Percentiles rank a stretch among this genome's conserved stretches.
phyloP scores from a whole-genome alignment of 2,797 vertebrate genomes.

The Aselliscus stoliczkanus region DNA sequence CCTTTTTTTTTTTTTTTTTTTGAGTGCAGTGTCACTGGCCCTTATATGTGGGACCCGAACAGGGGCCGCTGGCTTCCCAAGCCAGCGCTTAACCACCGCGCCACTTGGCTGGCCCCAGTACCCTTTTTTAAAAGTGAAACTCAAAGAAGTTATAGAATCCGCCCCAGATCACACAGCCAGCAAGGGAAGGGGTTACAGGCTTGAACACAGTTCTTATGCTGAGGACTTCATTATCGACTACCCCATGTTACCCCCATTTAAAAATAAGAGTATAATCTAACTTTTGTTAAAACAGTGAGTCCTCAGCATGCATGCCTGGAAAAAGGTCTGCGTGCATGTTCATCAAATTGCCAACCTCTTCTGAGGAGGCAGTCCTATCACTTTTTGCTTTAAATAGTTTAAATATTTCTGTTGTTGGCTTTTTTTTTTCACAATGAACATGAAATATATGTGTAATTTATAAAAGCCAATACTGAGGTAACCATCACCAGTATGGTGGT shows the following conservation, averaged over 20 bases:
- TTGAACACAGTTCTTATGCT: background rate
- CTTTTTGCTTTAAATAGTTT: background rate
- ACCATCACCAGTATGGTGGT: background rate
- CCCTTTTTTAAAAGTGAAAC: background rate
- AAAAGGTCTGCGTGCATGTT: background rate
- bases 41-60: no score
- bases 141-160: background rate
- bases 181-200: background rate
- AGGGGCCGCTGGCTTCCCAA: no score
- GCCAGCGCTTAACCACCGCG: no score
- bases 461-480: background rate
- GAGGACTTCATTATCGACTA: accelerated
- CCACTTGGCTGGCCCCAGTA: no score
- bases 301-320: background rate
- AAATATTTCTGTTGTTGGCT: background rate
- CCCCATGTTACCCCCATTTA: background rate
- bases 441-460: background rate
- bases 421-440: background rate
- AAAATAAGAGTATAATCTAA: background rate
- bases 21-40: no score
- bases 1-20: no score
- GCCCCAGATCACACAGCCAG: background rate
- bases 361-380: accelerated
- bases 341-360: background rate
- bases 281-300: background rate